phyloP scores from a whole-genome alignment of 2,888 invertebrate genomes.

The Geotrupes spiniger region DNA sequence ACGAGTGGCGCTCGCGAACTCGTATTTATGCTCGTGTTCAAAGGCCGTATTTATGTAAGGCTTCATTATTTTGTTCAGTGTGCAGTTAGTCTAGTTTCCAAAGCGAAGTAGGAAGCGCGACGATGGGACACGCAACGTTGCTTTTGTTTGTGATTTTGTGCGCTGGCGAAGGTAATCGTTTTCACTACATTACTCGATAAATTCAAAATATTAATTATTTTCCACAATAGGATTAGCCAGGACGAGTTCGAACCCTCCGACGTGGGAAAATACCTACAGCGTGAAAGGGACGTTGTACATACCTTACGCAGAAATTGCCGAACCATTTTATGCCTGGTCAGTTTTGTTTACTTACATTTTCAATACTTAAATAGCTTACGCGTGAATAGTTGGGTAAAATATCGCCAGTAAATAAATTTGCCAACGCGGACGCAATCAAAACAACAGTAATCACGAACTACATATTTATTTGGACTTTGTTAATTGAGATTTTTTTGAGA shows the following conservation, averaged over 20 bases:
- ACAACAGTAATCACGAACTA: too few relatives aligned
- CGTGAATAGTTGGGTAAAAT: too few relatives aligned
- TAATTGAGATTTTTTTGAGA: too few relatives aligned
- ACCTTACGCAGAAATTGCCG: constrained; percentile 90
- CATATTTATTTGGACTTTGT: too few relatives aligned
- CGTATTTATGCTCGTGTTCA: constrained; percentile 8
- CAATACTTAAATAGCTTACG: too few relatives aligned
- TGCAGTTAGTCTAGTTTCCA: not conserved
- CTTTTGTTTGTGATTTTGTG: not conserved
- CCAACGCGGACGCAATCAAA: too few relatives aligned
- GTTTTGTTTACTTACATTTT: constrained; percentile 29
- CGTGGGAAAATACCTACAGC: constrained; percentile 70
- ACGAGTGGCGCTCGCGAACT: not conserved
- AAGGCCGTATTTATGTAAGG: too few relatives aligned
- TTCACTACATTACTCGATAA: constrained; percentile 7
- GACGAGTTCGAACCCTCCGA: constrained; percentile 9
- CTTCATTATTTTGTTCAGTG: constrained; percentile 4
- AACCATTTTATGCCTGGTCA: constrained; percentile 87
- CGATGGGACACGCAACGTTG: not conserved
- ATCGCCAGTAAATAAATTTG: too few relatives aligned
- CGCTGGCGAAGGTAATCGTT: constrained; percentile 1
- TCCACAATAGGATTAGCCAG: constrained; percentile 7
- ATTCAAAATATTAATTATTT: not conserved
- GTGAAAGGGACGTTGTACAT: constrained; percentile 77
- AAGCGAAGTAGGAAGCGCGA: not conserved